Evolutionary conservation across 2,113 vertebrate genomes (phyloP), one percentile per base, ranked within the genome.

Genomic region (Callopanchax toddi): DNA sequence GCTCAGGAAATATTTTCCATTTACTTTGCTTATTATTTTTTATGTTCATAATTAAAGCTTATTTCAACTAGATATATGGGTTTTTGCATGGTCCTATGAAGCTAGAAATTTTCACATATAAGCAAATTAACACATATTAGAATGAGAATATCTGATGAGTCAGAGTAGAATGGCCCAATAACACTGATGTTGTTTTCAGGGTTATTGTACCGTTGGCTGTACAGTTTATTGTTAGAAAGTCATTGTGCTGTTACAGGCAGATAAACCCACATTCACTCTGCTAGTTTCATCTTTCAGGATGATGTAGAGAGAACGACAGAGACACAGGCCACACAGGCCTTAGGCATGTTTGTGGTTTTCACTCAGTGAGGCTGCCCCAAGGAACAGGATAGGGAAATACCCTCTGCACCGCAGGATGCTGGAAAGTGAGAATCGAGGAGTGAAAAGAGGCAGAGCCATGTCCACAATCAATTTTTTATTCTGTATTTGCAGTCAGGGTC

Each of bases 301-400:
- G 32, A 59, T 22, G 40, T 1, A 25, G 37, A 59, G 48, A 46
- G 23, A 55, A 16, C 23, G 42, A 45, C 16, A 13, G 43, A 67
- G 53, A 56, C 44, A 16, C 26, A 42, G 58, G 48, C 10, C 1
- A 60, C 17, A 29, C 22, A 46, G 44, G 52, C 74, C 61, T 46
- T 3, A n/a, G 49, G 62, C 74, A 58, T 39, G n/a, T 67, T 57
- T 63, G 36, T 21, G 23, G 26, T 49, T 70, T 77, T 53, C 9
- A 46, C 60, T 62, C 25, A 26, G 60, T 2, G 7, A 61, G 51
- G 13, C 21, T 8, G 32, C 46, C 55, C 16, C n/a, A 25, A 44
- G 63, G 48, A 63, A 16, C 37, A 29, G 63, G 29, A 46, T 40
- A 26, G 23, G 39, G 55, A 73, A 69, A 61, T 29, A 17, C 50